Evolutionary conservation across 2,888 invertebrate genomes (phyloP).

Genomic region (Drosophila paracracens): DNA sequence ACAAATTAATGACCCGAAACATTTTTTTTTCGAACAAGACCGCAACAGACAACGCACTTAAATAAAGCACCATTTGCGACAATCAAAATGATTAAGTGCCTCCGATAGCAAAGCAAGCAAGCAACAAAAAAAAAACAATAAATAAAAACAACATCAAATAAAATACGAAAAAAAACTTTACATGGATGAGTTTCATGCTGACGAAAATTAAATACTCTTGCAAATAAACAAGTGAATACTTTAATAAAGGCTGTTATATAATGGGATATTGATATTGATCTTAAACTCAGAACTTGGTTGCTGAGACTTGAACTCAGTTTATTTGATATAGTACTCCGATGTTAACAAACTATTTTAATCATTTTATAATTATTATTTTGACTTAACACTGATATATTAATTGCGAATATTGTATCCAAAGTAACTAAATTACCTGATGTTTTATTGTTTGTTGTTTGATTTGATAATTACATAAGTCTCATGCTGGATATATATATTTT

Average conservation of each 20-base stretch:
- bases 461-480: background rate
- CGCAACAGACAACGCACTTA: conserved; percentile 46
- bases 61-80: conserved; percentile 70
- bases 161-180: background rate
- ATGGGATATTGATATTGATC: background rate
- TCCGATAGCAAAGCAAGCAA: conserved; percentile 20
- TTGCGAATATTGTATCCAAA: background rate
- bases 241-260: background rate
- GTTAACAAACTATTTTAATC: background rate
- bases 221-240: background rate
- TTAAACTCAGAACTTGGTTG: background rate
- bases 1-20: conserved; percentile 73
- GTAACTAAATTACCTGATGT: background rate
- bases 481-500: background rate
- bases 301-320: background rate
- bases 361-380: background rate
- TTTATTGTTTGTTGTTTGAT: background rate
- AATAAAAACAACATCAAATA: conserved; percentile 13
- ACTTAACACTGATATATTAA: background rate
- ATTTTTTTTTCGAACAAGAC: conserved; percentile 17
- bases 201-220: conserved; percentile 26
- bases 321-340: background rate
- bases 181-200: background rate
- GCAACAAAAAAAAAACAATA: background rate
- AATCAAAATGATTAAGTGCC: conserved; percentile 78